Base-by-base conservation (phyloP, 2,113 vertebrate species). In the Anarhynchus alexandrinus region DNA sequence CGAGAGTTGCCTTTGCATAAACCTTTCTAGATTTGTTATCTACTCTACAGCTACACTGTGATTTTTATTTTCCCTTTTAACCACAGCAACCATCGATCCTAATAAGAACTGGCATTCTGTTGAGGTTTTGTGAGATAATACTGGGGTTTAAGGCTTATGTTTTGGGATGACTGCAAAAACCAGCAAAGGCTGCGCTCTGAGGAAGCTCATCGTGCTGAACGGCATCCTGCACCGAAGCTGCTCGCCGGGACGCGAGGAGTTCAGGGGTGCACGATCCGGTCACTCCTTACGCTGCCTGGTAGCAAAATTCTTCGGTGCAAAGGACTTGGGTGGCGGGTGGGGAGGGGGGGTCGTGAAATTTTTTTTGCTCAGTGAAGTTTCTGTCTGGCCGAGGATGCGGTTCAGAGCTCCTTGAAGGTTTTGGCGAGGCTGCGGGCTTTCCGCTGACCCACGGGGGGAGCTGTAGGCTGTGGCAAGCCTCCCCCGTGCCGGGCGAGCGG, bases 371-470 rank as follows among this genome's bases (percentile, higher is more conserved):
- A 3, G 82, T 12, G 78, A 10, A 59, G 14, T 49, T 85, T 84
- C 34, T 82, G 15, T 5, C 61, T 43, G 92, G 45, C 59, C 9
- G 38, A 21, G 55, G 47, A 38, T 76, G 62, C 7, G 3, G 47
- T 51, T 84, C 30, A 20, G 32, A 40, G 83, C 61, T 76, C 20
- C 74, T n/a, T 3, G 34, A 22, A 40, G 61, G 62, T 22, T 89
- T 76, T 54, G 2, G 18, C 15, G 43, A 61, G 66, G 73, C 76
- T 94, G 82, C 27, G 82, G 76, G 59, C 72, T 94, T 65, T 55
- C 15, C 15, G 20, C 73, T 74, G 93, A 23, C 90, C 97, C 94
- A 49, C 91, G 96, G 97, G 93, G 96, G 97, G 96, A 96, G 95
- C 97, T 97, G 82, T 57, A 71, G 94, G 79, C 96, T 94, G 85